Conservation (phyloP, 2,113 vertebrate genomes). For the Lasiurus borealis region DNA sequence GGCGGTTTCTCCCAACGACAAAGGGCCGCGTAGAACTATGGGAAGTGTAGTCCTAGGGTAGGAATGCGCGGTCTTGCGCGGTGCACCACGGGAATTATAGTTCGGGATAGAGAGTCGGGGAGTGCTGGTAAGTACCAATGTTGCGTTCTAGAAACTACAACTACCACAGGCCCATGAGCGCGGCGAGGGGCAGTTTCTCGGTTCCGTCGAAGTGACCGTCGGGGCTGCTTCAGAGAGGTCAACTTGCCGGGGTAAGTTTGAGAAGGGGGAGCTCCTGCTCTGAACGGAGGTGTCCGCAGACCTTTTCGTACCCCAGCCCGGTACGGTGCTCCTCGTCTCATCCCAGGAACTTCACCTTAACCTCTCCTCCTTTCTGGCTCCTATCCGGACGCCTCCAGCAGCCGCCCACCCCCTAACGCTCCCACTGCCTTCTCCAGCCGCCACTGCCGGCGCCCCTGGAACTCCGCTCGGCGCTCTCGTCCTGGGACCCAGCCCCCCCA, state of each 20-base stretch:
- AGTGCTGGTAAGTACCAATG: accelerated
- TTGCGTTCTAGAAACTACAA: constrained; percentile 58
- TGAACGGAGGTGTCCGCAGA: not conserved
- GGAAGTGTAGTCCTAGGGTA: constrained; percentile 65
- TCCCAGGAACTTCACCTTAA: not conserved
- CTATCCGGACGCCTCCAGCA: not conserved
- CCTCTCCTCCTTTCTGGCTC: not conserved
- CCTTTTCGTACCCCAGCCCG: not conserved
- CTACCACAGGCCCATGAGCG: constrained; percentile 37
- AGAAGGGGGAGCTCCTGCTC: not conserved
- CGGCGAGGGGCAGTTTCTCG: not conserved
- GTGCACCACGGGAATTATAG: constrained; percentile 72
- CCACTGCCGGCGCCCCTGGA: not conserved
- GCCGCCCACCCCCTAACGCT: not conserved
- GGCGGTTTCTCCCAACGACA: not conserved
- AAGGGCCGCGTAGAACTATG: not conserved
- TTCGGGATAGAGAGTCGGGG: accelerated
- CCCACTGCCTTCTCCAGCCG: not conserved
- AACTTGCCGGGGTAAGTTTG: constrained; percentile 73
- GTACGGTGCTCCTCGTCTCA: not conserved
- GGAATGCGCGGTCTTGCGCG: accelerated
- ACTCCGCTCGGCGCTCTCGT: not conserved
- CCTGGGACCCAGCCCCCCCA: not conserved
- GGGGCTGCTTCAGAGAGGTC: not conserved
- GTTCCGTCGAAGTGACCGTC: not conserved